Evolutionary conservation across 2,113 vertebrate genomes (phyloP), one percentile per base, ranked within the genome.

Genomic region (Crocuta crocuta): DNA sequence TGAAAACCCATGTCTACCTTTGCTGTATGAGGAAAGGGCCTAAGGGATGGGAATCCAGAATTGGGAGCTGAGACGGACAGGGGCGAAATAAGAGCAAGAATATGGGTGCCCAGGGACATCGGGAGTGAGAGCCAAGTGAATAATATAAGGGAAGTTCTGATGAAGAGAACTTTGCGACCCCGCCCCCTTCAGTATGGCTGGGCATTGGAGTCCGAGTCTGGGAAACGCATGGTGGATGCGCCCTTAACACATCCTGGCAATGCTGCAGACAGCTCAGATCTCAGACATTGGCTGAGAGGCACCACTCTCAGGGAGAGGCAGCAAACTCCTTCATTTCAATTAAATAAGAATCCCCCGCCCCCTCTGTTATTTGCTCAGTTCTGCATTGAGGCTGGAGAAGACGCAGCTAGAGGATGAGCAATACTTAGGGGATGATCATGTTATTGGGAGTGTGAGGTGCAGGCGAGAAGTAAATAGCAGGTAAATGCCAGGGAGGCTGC

Each of bases 301-400:
- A 58, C 50, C 2, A 24, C 81, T 61, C 61, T 23, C 39, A 50
- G 71, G 6, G 45, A n/a, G 43, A 80, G 31, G 63, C 58, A 35
- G 86, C 68, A 33, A 39, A 48, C 13, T 21, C 74, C 48, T 92
- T 96, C 63, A 23, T 97, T 97, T 95, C 84, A 92, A 82, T 95
- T 85, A 96, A 97, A 94, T 90, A 83, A 19, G 65, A 90, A 90
- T 0, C 15, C 45, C 74, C 66, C 83, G 58, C 74, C 39, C 74
- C 58, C 83, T 58, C 74, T 88, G 53, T 91, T 96, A 91, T 97
- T 94, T 97, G 94, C 95, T 97, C 76, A 82, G 58, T 48, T 93
- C 63, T 78, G 12, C 89, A 33, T 58, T 10, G 58, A 94, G 48
- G 53, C 94, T 43, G 48, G 58, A 90, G 90, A 92, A 87, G 71